phyloP scores from a whole-genome alignment of 2,113 vertebrate species.

The Pterophyllum scalare region DNA sequence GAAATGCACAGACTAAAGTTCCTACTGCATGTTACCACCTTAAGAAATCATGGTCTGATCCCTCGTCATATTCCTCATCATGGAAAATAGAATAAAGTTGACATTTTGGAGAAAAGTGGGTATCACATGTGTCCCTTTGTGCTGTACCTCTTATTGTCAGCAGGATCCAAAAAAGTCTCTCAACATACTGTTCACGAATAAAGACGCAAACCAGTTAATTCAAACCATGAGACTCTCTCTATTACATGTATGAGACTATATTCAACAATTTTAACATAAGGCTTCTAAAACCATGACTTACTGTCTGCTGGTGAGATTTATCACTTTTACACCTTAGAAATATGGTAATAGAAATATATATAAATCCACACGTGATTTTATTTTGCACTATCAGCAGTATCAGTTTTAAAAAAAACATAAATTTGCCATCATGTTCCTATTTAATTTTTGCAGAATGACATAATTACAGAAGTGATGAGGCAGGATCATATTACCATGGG shows the following conservation, averaged over 20 bases:
- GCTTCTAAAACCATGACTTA: neutral
- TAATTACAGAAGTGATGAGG: constrained; percentile 26
- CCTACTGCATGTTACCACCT: neutral
- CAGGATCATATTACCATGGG: neutral
- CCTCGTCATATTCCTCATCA: neutral
- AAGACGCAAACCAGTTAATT: neutral
- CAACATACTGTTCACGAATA: too few species aligned
- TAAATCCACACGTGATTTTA: neutral
- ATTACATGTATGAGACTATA: neutral
- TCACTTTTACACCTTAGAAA: too few species aligned
- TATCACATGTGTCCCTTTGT: too few species aligned
- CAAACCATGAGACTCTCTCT: neutral
- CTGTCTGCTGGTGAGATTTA: neutral
- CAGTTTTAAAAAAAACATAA: neutral
- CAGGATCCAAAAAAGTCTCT: too few species aligned
- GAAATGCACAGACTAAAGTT: neutral
- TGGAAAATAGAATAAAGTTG: too few species aligned
- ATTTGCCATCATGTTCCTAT: neutral
- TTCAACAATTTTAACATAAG: neutral
- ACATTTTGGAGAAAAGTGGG: too few species aligned
- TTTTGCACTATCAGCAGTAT: neutral
- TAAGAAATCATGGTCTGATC: neutral
- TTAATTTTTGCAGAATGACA: neutral
- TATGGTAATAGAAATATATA: neutral
- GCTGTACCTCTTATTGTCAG: too few species aligned